Conservation (phyloP, 1,140 invertebrate genomes). For the Heliothis subflexa region DNA sequence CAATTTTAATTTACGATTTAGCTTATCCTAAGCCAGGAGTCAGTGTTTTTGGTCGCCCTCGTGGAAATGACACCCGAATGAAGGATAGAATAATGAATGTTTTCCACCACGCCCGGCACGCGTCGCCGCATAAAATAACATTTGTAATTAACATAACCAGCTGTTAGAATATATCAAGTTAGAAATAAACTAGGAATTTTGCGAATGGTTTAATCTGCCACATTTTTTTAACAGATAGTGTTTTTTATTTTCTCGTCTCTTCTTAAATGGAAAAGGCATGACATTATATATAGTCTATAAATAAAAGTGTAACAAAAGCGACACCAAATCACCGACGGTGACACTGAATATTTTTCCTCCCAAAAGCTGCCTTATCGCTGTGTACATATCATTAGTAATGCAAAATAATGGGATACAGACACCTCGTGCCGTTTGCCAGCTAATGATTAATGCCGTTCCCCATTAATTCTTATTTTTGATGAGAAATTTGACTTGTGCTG, state of each 20-base stretch:
- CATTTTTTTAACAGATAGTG: neutral
- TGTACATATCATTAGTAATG: constrained; percentile 86
- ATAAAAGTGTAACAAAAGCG: constrained; percentile 52
- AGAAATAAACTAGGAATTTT: constrained; percentile 3
- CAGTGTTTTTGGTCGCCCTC: constrained; percentile 55
- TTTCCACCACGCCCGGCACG: constrained; percentile 62
- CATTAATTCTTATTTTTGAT: constrained; percentile 87
- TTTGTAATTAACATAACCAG: constrained; percentile 69
- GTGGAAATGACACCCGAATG: constrained; percentile 73
- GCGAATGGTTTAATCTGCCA: neutral
- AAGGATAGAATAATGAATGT: constrained; percentile 73
- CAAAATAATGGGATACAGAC: constrained; percentile 86
- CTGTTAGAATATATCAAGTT: constrained; percentile 48
- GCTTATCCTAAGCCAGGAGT: constrained; percentile 43
- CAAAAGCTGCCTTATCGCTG: constrained; percentile 79
- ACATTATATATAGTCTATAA: neutral
- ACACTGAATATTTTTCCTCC: constrained; percentile 72
- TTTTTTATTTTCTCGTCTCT: no score
- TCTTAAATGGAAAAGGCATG: no score
- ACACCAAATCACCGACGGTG: constrained; percentile 59
- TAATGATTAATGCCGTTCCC: constrained; percentile 84
- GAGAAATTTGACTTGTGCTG: constrained; percentile 86
- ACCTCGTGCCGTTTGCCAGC: constrained; percentile 85
- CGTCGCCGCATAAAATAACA: constrained; percentile 71
- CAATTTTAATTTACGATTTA: constrained; percentile 37